A percentile compares a stretch with the other conserved stretches of the same genome.
Evolutionary conservation across 2,797 vertebrate species (phyloP).

Genomic region (Acanthurus tractus): DNA sequence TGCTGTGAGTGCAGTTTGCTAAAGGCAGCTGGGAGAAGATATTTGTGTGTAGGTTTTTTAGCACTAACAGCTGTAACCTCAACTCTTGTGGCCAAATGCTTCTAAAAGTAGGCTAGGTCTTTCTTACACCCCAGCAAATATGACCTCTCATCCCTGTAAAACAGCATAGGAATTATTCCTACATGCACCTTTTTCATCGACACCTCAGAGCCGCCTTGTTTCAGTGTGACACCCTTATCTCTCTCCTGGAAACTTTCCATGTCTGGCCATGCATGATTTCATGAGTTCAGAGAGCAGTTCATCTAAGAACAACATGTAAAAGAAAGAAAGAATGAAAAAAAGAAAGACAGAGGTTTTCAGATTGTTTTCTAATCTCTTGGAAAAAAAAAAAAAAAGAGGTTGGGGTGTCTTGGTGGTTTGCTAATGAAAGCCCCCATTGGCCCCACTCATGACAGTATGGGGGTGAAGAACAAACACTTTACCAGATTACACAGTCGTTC

Average conservation of each 20-base stretch:
- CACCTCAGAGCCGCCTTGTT: slow-evolving; percentile 32
- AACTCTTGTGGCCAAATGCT: slow-evolving; percentile 53
- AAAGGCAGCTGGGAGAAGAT: slow-evolving; percentile 51
- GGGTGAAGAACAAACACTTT: slow-evolving; percentile 70
- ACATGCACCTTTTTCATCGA: slow-evolving; percentile 40
- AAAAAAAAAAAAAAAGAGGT: slow-evolving; percentile 1
- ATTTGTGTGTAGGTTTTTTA: slow-evolving; percentile 43
- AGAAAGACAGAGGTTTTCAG: no score
- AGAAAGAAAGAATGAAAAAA: slow-evolving; percentile 39
- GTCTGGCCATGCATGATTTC: slow-evolving; percentile 70
- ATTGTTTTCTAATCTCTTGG: slow-evolving; percentile 33
- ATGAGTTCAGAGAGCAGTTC: slow-evolving; percentile 67
- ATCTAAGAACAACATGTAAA: slow-evolving; percentile 44
- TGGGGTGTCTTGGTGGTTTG: slow-evolving; percentile 57
- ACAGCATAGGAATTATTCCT: slow-evolving; percentile 12
- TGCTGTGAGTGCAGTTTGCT: slow-evolving; percentile 54
- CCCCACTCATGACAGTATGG: slow-evolving; percentile 65
- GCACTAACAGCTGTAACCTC: slow-evolving; percentile 70
- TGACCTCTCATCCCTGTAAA: slow-evolving; percentile 36
- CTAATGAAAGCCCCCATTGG: slow-evolving; percentile 56
- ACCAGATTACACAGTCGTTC: slow-evolving; percentile 44
- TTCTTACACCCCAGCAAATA: slow-evolving; percentile 51
- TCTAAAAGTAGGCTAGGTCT: slow-evolving; percentile 53
- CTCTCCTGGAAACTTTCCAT: slow-evolving; percentile 69
- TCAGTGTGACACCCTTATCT: slow-evolving; percentile 64